A percentile compares a stretch with the other conserved stretches of the same genome.
Evolutionary conservation across 2,113 vertebrate genomes (phyloP).

Genomic region (Hemichromis elongatus): DNA sequence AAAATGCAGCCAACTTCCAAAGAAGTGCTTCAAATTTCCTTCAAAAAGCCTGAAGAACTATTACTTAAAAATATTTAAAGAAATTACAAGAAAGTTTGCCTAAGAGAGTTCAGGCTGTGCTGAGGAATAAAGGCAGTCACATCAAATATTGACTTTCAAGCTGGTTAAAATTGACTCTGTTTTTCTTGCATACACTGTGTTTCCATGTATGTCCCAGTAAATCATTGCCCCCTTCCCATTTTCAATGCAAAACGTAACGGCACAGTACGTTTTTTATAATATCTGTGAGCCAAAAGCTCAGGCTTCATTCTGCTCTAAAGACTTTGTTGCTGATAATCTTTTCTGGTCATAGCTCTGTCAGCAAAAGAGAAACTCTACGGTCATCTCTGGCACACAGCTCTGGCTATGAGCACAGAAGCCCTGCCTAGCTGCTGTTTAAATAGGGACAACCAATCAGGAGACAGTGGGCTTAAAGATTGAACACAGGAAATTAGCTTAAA

Average conservation of each 20-base stretch:
- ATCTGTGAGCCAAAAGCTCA: neutral
- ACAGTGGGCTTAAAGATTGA: neutral
- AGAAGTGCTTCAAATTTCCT: too few species aligned
- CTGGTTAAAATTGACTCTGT: neutral
- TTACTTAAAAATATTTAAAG: too few species aligned
- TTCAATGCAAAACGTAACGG: neutral
- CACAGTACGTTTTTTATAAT: neutral
- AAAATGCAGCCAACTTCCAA: too few species aligned
- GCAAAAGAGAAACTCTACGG: neutral
- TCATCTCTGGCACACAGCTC: neutral
- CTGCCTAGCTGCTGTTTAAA: neutral
- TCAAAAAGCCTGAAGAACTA: too few species aligned
- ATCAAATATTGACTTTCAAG: neutral
- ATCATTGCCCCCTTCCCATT: neutral
- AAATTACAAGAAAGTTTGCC: neutral
- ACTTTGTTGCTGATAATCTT: neutral
- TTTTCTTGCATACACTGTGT: neutral
- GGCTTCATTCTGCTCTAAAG: neutral
- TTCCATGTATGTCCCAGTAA: neutral
- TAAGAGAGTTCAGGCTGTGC: neutral
- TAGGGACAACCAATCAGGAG: neutral
- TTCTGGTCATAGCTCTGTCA: neutral
- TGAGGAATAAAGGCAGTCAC: neutral
- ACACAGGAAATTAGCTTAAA: neutral
- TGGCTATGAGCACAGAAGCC: neutral